phyloP scores from a whole-genome alignment of 30 jellyfish, hydroid and myxozoan species.

The Aurelia sp. region DNA sequence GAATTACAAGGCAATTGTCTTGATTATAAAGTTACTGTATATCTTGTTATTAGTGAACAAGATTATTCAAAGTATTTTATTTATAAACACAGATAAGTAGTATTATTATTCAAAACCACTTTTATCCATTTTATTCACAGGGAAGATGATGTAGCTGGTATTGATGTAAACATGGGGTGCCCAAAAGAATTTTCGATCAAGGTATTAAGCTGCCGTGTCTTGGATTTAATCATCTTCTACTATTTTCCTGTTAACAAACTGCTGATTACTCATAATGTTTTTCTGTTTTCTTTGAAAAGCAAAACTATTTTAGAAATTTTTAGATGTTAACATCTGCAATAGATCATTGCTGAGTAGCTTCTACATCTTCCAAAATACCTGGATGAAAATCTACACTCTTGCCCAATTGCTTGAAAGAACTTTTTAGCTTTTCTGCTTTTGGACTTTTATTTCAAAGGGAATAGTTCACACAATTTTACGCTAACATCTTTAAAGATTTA shows the following conservation, averaged over 20 bases:
- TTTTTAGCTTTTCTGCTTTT: no score
- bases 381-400: no score
- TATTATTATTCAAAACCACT: not conserved
- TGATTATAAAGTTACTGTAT: not conserved
- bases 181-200: slow-evolving; percentile 98
- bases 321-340: no score
- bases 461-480: no score
- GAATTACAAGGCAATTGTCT: no score
- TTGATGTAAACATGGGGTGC: slow-evolving; percentile 99
- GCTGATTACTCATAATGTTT: not conserved
- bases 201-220: slow-evolving; percentile 28
- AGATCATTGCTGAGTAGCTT: no score
- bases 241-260: not conserved
- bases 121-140: slow-evolving; percentile 20
- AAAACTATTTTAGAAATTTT: no score
- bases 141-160: slow-evolving; percentile 96
- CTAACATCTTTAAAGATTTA: no score
- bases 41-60: not conserved
- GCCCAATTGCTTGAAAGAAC: no score
- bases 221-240: not conserved
- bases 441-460: no score
- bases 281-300: not conserved
- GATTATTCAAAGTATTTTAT: not conserved
- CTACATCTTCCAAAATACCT: no score
- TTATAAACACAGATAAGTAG: no score